A percentile compares a stretch with the other conserved stretches of the same genome.
Conservation (phyloP, 1,140 invertebrate genomes). For the Trichonephila clavata region DNA sequence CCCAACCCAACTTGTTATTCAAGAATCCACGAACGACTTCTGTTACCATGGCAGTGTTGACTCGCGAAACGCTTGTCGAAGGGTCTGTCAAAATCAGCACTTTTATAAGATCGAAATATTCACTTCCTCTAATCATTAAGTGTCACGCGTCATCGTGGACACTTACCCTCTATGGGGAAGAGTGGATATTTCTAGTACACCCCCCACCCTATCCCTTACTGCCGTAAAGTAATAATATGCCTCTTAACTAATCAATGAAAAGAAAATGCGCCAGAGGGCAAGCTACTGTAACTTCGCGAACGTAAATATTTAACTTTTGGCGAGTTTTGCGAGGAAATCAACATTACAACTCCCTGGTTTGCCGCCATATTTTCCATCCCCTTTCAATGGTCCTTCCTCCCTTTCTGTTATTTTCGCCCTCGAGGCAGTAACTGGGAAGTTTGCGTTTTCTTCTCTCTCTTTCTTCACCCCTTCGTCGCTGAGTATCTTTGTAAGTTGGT, state of each 20-base stretch:
- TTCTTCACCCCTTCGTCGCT: not conserved
- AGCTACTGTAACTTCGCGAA: conserved; percentile 68
- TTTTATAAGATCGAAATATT: not conserved
- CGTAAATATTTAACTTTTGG: conserved; percentile 75
- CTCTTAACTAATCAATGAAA: conserved; percentile 73
- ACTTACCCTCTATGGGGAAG: not conserved
- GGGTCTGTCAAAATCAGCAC: not conserved
- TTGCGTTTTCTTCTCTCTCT: conserved; percentile 23
- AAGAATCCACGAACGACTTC: too few relatives aligned
- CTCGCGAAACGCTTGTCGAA: not conserved
- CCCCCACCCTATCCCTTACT: not conserved
- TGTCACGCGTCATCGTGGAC: not conserved
- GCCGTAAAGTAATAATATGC: conserved; percentile 69
- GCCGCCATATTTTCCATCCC: not conserved
- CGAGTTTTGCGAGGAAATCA: conserved; percentile 52
- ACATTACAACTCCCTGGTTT: conserved; percentile 12
- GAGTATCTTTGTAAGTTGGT: not conserved
- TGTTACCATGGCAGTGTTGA: not conserved
- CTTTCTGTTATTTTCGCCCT: conserved; percentile 37
- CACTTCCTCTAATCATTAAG: conserved; percentile 15
- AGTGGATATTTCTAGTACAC: not conserved
- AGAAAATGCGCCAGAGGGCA: conserved; percentile 60
- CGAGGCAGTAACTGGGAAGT: not conserved
- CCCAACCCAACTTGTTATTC: too few relatives aligned
- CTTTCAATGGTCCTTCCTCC: not conserved